Percentiles rank a stretch among this genome's conserved stretches.
These are phyloP conservation scores for Dilophus febrilis DNA, from an alignment of 2,888 invertebrate genomes.

Conservation along the genomic window DNA sequence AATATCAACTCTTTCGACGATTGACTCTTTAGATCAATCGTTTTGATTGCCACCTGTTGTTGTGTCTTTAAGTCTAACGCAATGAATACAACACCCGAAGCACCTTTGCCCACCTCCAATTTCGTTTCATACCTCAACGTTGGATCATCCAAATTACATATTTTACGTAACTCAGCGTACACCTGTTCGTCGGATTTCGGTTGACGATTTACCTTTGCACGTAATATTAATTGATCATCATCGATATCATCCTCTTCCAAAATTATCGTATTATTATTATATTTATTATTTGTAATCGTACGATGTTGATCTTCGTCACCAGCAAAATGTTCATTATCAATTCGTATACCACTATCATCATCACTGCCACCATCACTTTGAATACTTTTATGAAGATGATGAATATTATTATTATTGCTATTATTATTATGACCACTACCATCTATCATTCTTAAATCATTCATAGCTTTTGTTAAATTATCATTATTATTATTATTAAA, in stretches of 20 bases:
- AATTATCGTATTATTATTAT: conserved; percentile 9
- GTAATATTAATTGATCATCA: conserved; percentile 23
- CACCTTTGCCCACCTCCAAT: conserved; percentile 80
- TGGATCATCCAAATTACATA: conserved; percentile 74
- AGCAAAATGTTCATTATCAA: too few species aligned
- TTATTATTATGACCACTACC: too few species aligned
- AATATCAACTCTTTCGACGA: conserved; percentile 89
- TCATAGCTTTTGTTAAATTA: conserved; percentile 28
- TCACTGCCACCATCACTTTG: too few species aligned
- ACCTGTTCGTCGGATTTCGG: conserved; percentile 34
- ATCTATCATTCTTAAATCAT: conserved; percentile 24
- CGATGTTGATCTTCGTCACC: not conserved
- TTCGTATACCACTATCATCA: too few species aligned
- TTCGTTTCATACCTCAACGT: conserved; percentile 59
- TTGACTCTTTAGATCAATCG: conserved; percentile 88
- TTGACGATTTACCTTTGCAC: conserved; percentile 23
- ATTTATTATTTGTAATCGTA: not conserved
- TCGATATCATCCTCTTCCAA: conserved; percentile 23
- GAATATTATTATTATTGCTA: too few species aligned
- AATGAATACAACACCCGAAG: conserved; percentile 82
- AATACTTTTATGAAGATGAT: too few species aligned
- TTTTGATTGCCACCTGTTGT: conserved; percentile 82
- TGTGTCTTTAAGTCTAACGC: conserved; percentile 59
- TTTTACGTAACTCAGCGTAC: conserved; percentile 54
- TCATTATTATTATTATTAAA: conserved; percentile 16